Percentiles rank a stretch among this genome's conserved stretches.
phyloP scores from a whole-genome alignment of 2,113 vertebrate genomes.

The Ahaetulla prasina region DNA sequence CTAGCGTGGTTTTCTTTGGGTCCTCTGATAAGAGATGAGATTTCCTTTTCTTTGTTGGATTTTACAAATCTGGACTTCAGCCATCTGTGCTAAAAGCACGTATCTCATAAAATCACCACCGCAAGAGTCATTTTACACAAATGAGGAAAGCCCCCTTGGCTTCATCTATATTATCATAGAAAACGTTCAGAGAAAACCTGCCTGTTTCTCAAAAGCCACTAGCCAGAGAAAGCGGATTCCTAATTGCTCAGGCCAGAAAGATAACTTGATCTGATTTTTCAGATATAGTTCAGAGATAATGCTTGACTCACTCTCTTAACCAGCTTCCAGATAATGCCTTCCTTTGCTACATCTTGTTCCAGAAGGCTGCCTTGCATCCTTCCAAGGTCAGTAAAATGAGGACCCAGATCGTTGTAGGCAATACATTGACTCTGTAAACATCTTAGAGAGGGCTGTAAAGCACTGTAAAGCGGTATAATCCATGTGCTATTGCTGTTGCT shows the following conservation, averaged over 20 bases:
- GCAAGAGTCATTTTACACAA: neutral
- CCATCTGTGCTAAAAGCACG: neutral
- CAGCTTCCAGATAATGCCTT: neutral
- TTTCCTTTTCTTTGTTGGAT: slow-evolving; percentile 15
- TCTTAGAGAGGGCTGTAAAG: no score
- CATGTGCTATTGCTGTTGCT: no score
- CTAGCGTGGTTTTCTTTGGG: neutral
- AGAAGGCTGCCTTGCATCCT: no score
- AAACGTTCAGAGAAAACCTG: neutral
- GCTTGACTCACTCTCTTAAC: neutral
- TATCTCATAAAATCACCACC: neutral
- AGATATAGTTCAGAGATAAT: neutral
- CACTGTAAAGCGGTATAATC: no score
- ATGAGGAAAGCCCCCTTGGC: neutral
- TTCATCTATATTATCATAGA: neutral
- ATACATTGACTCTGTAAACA: no score
- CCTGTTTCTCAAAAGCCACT: neutral
- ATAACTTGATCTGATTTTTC: neutral
- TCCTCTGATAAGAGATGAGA: neutral
- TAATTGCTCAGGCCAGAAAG: neutral
- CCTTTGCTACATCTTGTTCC: neutral
- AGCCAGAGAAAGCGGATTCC: neutral
- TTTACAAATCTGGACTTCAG: neutral
- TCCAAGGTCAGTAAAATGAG: no score
- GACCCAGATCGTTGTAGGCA: no score